Percentiles rank a stretch among this genome's conserved stretches.
Conservation (phyloP, 2,888 invertebrate species). For the Lydus trimaculatus region DNA sequence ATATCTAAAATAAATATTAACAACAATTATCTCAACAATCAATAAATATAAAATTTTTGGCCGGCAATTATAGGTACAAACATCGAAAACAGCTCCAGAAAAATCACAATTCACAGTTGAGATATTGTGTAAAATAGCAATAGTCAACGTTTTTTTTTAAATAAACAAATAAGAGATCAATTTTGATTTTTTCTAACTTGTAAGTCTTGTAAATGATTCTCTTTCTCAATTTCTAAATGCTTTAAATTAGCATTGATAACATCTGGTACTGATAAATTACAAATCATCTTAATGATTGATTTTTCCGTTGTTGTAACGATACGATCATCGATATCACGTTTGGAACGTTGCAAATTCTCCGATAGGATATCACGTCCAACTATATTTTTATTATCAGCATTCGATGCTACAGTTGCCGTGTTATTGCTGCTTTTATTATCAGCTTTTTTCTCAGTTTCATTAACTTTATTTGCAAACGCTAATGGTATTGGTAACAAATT, state of each 20-base stretch:
- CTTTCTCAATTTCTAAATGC: background rate
- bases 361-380: conserved; percentile 39
- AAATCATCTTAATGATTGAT: conserved; percentile 26
- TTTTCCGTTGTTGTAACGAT: conserved; percentile 20
- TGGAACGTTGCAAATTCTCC: conserved; percentile 13
- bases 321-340: background rate
- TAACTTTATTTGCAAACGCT: conserved; percentile 19
- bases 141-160: background rate
- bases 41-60: background rate
- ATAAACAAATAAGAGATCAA: background rate
- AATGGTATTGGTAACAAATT: conserved; percentile 24
- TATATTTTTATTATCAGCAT: conserved; percentile 28
- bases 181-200: background rate
- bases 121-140: background rate
- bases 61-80: background rate
- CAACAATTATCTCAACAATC: background rate
- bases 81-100: background rate
- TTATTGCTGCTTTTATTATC: background rate
- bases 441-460: background rate
- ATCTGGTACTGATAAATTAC: conserved; percentile 26
- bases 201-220: background rate
- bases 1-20: background rate
- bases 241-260: conserved; percentile 15
- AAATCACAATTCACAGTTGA: background rate
- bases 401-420: conserved; percentile 16